Evolutionary conservation across 2,113 vertebrate genomes (phyloP).

Genomic region (Pelobates fuscus): DNA sequence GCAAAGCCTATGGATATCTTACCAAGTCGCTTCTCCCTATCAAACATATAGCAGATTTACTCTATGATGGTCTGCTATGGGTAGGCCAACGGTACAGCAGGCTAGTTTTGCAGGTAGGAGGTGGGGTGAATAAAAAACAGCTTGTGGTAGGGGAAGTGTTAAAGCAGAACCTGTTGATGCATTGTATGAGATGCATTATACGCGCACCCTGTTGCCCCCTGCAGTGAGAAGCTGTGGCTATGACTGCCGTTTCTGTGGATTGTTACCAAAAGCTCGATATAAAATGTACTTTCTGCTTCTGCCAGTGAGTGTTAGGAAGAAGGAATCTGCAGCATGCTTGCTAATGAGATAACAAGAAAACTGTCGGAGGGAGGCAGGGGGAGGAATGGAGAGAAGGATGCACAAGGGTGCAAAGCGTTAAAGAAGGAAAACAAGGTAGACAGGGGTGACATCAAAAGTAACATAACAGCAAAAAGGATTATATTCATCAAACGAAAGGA

Average conservation of each 20-base stretch:
- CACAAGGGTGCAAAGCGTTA: not conserved
- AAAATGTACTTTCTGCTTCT: conserved; percentile 34
- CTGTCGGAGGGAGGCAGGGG: not conserved
- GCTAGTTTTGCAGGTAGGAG: no score
- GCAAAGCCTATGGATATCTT: no score
- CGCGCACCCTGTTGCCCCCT: not conserved
- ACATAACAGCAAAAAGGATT: no score
- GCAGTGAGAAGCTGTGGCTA: not conserved
- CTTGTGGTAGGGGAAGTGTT: no score
- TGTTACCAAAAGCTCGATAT: conserved; percentile 33
- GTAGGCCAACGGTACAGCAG: no score
- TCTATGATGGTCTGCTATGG: no score
- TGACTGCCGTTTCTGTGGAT: conserved; percentile 22
- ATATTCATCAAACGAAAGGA: no score
- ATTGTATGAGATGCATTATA: no score
- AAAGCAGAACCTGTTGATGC: no score
- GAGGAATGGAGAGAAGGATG: not conserved
- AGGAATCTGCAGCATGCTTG: conserved; percentile 43
- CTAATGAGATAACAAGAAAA: conserved; percentile 38
- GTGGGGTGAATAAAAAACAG: no score
- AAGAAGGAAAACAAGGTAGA: not conserved
- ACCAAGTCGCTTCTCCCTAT: no score
- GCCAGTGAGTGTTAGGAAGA: conserved; percentile 40
- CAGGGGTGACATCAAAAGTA: not conserved
- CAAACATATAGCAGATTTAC: no score